Percentiles rank a stretch among this genome's conserved stretches.
Conservation (phyloP, 2,888 invertebrate species). For the Phymatocera aterrima region DNA sequence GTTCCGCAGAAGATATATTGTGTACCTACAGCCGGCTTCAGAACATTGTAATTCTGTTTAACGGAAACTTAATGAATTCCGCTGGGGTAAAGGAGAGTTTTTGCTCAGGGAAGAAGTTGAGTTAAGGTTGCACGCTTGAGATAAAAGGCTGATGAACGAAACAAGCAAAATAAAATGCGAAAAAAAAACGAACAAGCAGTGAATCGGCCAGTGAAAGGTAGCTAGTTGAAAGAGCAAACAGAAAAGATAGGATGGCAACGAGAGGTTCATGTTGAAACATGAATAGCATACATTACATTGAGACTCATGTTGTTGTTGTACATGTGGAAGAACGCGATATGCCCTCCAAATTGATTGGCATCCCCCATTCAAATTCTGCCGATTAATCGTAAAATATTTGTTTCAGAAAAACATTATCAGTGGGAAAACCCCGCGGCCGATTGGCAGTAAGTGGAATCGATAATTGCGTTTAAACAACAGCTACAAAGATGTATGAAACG, state of each 20-base stretch:
- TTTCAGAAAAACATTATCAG: background rate
- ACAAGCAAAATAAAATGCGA: no score
- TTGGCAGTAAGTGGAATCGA: background rate
- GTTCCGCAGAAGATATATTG: background rate
- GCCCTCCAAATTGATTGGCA: background rate
- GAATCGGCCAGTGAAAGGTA: no score
- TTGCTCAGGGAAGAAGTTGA: background rate
- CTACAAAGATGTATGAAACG: background rate
- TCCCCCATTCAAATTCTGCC: background rate
- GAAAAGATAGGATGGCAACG: no score
- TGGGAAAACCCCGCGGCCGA: background rate
- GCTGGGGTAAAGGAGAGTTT: background rate
- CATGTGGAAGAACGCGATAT: background rate
- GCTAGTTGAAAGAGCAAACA: no score
- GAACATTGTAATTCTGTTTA: background rate
- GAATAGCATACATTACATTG: no score
- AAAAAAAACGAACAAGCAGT: no score
- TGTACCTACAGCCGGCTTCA: no score
- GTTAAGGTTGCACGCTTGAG: no score
- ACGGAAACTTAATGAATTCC: background rate
- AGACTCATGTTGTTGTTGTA: background rate
- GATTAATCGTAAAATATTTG: background rate
- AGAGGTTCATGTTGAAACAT: no score
- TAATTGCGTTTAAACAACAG: background rate
- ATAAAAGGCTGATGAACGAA: no score